Percentiles rank a stretch among this genome's conserved stretches.
phyloP scores from a whole-genome alignment of 2,113 vertebrate genomes.

The Prunella himalayana region DNA sequence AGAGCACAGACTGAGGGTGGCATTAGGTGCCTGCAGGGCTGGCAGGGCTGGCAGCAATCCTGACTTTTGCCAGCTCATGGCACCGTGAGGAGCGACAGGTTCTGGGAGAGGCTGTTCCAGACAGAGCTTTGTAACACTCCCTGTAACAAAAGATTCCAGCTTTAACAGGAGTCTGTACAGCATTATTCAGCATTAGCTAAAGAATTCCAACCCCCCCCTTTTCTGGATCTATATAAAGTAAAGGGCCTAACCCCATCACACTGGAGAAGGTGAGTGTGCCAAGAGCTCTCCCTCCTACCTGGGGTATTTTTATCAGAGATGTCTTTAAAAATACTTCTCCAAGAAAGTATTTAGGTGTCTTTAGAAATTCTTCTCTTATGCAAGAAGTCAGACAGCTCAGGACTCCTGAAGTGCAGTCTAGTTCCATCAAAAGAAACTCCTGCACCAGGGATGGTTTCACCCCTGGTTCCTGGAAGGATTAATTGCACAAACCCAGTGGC shows the following conservation, averaged over 20 bases:
- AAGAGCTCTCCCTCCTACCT: slow-evolving; percentile 22
- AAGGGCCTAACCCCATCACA: neutral
- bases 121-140: neutral
- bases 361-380: slow-evolving; percentile 42
- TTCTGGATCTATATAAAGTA: slow-evolving; percentile 18
- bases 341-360: neutral
- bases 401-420: neutral
- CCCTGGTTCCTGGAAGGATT: neutral
- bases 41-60: neutral
- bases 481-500: neutral
- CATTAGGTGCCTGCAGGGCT: rapidly evolving
- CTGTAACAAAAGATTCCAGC: neutral
- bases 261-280: slow-evolving; percentile 4
- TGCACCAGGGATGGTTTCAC: neutral
- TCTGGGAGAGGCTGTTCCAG: neutral
- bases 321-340: slow-evolving; percentile 27
- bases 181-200: neutral
- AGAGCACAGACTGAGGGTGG: neutral
- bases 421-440: neutral
- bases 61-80: neutral
- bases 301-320: slow-evolving; percentile 39
- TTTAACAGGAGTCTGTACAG: neutral
- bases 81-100: neutral
- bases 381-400: slow-evolving; percentile 10
- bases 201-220: neutral